A percentile compares a stretch with the other conserved stretches of the same genome.
phyloP scores from a whole-genome alignment of 2,888 invertebrate species.

The Chrysolina americana region DNA sequence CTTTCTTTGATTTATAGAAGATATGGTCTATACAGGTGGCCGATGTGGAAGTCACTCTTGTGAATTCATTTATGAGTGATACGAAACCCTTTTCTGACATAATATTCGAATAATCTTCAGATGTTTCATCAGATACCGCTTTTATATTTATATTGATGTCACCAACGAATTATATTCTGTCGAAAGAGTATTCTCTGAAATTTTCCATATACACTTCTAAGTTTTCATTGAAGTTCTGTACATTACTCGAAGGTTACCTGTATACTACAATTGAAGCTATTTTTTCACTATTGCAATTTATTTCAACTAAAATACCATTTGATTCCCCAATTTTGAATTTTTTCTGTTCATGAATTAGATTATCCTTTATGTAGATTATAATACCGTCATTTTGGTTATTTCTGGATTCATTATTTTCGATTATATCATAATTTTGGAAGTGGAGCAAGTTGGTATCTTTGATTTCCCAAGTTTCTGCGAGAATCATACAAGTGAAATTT shows the following conservation, averaged over 20 bases:
- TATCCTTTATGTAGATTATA: background rate
- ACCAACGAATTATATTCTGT: background rate
- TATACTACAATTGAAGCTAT: background rate
- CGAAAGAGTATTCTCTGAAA: background rate
- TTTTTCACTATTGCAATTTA: background rate
- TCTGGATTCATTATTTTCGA: background rate
- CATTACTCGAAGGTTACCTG: background rate
- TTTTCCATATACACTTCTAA: background rate
- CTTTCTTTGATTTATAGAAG: no score
- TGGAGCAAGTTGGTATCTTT: conserved; percentile 4
- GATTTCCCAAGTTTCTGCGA: no score
- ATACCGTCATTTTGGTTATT: conserved; percentile 1
- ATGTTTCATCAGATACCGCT: no score
- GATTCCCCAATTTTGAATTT: background rate
- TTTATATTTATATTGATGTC: no score
- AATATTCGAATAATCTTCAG: no score
- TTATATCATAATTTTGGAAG: background rate
- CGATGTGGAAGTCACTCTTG: no score
- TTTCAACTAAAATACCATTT: background rate
- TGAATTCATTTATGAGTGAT: no score
- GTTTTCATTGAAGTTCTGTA: background rate
- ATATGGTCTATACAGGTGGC: no score
- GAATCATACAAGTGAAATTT: conserved; percentile 3
- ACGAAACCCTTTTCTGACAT: no score
- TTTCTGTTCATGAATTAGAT: background rate